Conservation (phyloP, 2,888 invertebrate species). For the Sialis fuliginosa region DNA sequence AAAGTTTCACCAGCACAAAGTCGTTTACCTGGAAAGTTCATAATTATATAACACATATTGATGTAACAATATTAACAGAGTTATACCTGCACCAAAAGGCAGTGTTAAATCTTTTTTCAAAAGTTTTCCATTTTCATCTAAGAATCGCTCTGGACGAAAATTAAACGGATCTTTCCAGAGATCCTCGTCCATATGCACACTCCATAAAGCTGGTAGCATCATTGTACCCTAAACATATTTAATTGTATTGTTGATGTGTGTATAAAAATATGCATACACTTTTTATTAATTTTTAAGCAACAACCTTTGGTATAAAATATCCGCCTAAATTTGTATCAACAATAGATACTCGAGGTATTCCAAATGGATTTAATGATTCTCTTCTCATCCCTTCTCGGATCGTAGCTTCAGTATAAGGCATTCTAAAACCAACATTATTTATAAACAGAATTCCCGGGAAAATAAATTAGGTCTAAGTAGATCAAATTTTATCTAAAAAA, state of each 20-base stretch:
- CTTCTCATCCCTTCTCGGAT: slow-evolving; percentile 23
- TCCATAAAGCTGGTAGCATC: slow-evolving; percentile 33
- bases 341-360: slow-evolving; percentile 33
- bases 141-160: slow-evolving; percentile 31
- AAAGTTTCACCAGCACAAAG: slow-evolving; percentile 53
- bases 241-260: neutral
- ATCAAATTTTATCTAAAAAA: no score
- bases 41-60: no score
- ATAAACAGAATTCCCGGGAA: no score
- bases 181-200: slow-evolving; percentile 16
- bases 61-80: no score
- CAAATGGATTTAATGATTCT: slow-evolving; percentile 21
- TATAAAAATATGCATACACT: neutral
- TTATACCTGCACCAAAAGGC: slow-evolving; percentile 43
- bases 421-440: slow-evolving; percentile 14
- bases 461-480: no score
- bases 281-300: neutral
- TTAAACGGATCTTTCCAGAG: slow-evolving; percentile 23
- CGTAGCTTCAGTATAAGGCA: slow-evolving; percentile 26
- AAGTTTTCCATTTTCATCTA: slow-evolving; percentile 30
- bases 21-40: slow-evolving; percentile 31
- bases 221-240: slow-evolving; percentile 28
- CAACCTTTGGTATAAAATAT: slow-evolving; percentile 52
- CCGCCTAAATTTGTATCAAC: slow-evolving; percentile 49
- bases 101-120: slow-evolving; percentile 36